Evolutionary conservation across 2,797 vertebrate genomes (phyloP), one percentile per base, ranked within the genome.

Genomic region (Craterocephalus amniculus): DNA sequence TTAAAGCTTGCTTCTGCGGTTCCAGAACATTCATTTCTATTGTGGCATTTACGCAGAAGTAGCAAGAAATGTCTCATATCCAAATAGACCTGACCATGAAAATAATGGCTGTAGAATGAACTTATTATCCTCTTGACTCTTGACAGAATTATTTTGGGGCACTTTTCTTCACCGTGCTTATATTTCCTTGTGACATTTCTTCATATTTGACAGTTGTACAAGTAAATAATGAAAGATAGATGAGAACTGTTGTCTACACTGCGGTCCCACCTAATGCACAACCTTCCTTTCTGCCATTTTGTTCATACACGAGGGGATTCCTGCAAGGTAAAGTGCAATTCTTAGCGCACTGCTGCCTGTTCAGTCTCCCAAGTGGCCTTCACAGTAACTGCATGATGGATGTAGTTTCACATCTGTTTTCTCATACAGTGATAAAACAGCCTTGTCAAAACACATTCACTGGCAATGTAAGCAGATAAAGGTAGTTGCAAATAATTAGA

Each of bases 401-500:
- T 92, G 90, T 71, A 72, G 83, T 83, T 88, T 88, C 88, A 81
- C 72, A 87, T 72, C 31, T n/a, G 52, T 40, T 79, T 80, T 82
- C 77, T 79, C 52, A 29, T 67, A 63, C 83, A 63, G 76, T 56
- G 78, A 90, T 90, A 88, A 89, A 89, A 85, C 79, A 63, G 71
- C 76, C 78, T 67, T 79, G 86, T 92, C 89, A 89, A 84, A 92
- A 87, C 84, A 85, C 49, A 57, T 71, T 58, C 78, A 34, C 72
- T 22, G 43, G 63, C 75, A 71, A 55, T 79, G 76, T 83, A 83
- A 80, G 83, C 88, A 88, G 89, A 92, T 86, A 86, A 75, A 90
- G 86, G 86, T 70, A 82, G 87, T 80, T 76, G 82, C 81, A 78
- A 87, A 88, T 92, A 89, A 93, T 92, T 89, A 90, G 75, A 87